Conservation (phyloP, 2,888 invertebrate species). For the Dexiosoma caninum region DNA sequence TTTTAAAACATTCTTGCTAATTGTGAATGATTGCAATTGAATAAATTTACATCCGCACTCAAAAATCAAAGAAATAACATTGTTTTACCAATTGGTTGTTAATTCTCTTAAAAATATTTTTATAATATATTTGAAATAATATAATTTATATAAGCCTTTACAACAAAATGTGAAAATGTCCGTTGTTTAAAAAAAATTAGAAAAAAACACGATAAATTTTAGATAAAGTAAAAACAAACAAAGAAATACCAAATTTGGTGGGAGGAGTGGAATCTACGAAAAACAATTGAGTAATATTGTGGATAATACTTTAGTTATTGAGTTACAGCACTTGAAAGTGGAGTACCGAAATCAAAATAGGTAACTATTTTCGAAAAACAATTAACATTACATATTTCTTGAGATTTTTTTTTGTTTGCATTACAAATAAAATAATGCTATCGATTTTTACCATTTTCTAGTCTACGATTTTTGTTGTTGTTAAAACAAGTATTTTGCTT, state of each 20-base stretch:
- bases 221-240: slow-evolving; percentile 12
- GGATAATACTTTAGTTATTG: neutral
- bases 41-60: neutral
- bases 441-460: slow-evolving; percentile 54
- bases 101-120: slow-evolving; percentile 37
- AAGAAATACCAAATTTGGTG: neutral
- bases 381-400: neutral
- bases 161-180: slow-evolving; percentile 24
- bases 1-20: too few species aligned
- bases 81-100: slow-evolving; percentile 43
- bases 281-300: slow-evolving; percentile 42
- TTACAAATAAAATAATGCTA: neutral
- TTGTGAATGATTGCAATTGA: slow-evolving; percentile 33
- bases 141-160: slow-evolving; percentile 22
- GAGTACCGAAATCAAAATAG: neutral
- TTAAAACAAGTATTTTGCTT: slow-evolving; percentile 39
- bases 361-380: neutral
- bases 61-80: slow-evolving; percentile 19
- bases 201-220: slow-evolving; percentile 16
- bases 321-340: neutral
- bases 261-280: slow-evolving; percentile 12
- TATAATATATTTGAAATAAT: slow-evolving; percentile 21
- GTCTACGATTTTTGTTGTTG: slow-evolving; percentile 8
- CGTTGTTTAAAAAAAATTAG: slow-evolving; percentile 9
- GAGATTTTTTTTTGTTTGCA: neutral